Conservation (phyloP, 2,113 vertebrate genomes). For the Rhinichthys klamathensis region DNA sequence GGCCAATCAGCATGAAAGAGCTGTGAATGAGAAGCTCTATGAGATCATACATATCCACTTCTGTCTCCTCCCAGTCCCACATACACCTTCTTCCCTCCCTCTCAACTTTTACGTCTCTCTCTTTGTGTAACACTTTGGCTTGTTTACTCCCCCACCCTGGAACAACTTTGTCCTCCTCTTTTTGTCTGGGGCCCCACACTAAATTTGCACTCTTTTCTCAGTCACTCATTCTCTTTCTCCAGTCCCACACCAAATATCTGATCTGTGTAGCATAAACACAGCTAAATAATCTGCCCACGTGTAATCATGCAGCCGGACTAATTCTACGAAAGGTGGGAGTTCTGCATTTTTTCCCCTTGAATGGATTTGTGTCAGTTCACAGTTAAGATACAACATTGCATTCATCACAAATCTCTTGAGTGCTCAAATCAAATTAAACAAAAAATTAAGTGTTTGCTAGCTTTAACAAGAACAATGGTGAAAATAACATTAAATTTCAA, state of each 20-base stretch:
- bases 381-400: not conserved
- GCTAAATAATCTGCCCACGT: not conserved
- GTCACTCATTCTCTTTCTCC: not conserved
- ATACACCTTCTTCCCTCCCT: constrained; percentile 51
- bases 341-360: not conserved
- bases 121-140: constrained; percentile 49
- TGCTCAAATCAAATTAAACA: not conserved
- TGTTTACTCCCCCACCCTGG: constrained; percentile 58
- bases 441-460: not conserved
- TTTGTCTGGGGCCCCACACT: constrained; percentile 51
- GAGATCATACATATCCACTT: constrained; percentile 43
- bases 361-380: not conserved
- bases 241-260: not conserved
- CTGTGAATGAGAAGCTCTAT: constrained; percentile 4
- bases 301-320: not conserved
- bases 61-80: constrained; percentile 40
- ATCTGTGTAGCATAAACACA: not conserved
- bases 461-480: not conserved
- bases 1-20: constrained; percentile 63
- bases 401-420: not conserved
- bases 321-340: not conserved
- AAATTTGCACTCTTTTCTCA: constrained; percentile 12
- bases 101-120: constrained; percentile 25
- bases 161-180: constrained; percentile 59
- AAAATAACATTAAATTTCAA: not conserved